Evolutionary conservation across 2,113 vertebrate genomes (phyloP).

Genomic region (Notarius quadriscutis): DNA sequence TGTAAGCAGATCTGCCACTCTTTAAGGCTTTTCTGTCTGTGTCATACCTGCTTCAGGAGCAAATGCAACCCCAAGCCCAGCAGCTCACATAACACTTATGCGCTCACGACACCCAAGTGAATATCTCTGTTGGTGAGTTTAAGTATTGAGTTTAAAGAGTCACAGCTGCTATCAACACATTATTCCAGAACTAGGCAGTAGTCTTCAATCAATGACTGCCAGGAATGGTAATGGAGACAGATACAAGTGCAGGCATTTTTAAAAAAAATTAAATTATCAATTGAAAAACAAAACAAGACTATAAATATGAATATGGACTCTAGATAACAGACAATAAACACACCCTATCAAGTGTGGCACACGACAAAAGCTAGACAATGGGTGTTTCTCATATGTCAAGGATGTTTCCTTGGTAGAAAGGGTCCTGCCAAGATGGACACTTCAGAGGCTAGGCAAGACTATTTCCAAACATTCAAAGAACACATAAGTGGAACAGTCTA

Average conservation of each 20-base stretch:
- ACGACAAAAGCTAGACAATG: not conserved
- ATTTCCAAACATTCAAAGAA: too few species aligned
- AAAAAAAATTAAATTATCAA: not conserved
- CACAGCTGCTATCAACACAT: not conserved
- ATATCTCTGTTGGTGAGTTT: not conserved
- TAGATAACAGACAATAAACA: not conserved
- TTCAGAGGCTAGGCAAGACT: too few species aligned
- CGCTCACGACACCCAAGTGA: not conserved
- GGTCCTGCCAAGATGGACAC: too few species aligned
- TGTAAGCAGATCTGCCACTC: slow-evolving; percentile 62
- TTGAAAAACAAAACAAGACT: not conserved
- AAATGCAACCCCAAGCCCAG: slow-evolving; percentile 6
- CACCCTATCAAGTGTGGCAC: not conserved
- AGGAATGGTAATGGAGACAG: not conserved
- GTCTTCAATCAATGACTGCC: not conserved
- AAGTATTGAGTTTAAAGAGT: not conserved
- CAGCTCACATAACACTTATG: not conserved
- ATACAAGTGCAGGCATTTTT: not conserved
- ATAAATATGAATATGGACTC: not conserved
- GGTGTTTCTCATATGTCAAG: not conserved
- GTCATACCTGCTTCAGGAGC: slow-evolving; percentile 31
- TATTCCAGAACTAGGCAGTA: not conserved
- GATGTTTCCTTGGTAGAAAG: too few species aligned
- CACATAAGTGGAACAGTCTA: too few species aligned
- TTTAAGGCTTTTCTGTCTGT: slow-evolving; percentile 54